Percentiles rank a stretch among this genome's conserved stretches.
These are phyloP conservation scores for Ctena decussata DNA, from an alignment of 2,888 invertebrate species.

Conservation along the genomic window DNA sequence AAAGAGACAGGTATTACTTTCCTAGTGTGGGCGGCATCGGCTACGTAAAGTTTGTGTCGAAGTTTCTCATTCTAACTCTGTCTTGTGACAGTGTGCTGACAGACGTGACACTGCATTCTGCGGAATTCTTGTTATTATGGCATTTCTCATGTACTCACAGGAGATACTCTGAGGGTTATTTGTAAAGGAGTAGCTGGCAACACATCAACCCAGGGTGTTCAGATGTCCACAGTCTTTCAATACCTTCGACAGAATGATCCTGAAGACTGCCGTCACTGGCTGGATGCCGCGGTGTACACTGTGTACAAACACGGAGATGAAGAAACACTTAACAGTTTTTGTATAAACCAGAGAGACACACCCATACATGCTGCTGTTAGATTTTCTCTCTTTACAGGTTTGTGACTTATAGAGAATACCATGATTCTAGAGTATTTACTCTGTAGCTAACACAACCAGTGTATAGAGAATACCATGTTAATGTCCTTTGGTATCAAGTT, in stretches of 20 bases:
- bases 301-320: constrained; percentile 55
- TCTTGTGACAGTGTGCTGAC: no score
- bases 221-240: constrained; percentile 43
- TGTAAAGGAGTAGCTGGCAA: constrained; percentile 47
- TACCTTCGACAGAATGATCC: constrained; percentile 32
- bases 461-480: no score
- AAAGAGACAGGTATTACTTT: no score
- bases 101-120: no score
- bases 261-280: constrained; percentile 33
- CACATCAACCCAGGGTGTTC: constrained; percentile 24
- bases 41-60: no score
- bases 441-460: no score
- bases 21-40: no score
- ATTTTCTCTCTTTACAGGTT: constrained; percentile 71
- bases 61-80: no score
- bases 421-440: no score
- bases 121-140: no score
- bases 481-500: no score
- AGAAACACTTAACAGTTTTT: constrained; percentile 39
- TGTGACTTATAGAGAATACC: neutral
- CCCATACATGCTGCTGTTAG: constrained; percentile 69
- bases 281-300: constrained; percentile 62
- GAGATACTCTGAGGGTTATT: constrained; percentile 11
- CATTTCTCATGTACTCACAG: no score
- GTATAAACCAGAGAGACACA: constrained; percentile 60